Base-by-base conservation (phyloP, 2,888 invertebrate species). In the Drepanosiphum platanoidis region DNA sequence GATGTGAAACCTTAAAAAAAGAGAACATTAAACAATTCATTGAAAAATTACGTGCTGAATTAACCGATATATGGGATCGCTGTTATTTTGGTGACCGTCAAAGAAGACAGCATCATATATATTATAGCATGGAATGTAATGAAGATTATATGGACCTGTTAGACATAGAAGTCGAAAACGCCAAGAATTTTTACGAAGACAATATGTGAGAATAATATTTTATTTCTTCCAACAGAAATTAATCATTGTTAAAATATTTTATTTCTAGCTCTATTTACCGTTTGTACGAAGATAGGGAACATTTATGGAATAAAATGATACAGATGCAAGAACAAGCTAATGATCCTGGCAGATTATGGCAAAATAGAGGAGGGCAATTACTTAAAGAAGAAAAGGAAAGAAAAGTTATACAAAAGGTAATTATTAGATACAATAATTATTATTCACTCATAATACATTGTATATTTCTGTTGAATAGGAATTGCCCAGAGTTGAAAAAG, bases 301-400 rank as follows among this genome's bases (percentile, higher is more conserved):
- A 92, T 58, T 90, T 95, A 1, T 96, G 95, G 94, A 90, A 92
- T 34, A 93, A 95, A 88, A 94, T 95, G 93, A 91, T 92, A 3
- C 94, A 94, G 86, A 90, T 97, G 75, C 95, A 96, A 87, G 92
- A 92, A 32, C 92, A 93, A 80, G 94, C 95, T 0, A 92, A 92
- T n/a, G 95, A 95, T 88, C 95, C 95, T 0, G 94, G 94, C 87
- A 92, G 97, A 71, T 88, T 89, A 3, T 88, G 89, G 0, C 94
- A 95, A 88, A 97, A 97, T 90, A 92, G 97, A 61, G 97, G 97
- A 0, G 96, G 97, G 0, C 94, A 95, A 87, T 90, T 97, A 9
- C 90, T 97, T 1, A 92, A 93, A 80, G 97, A 97, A 89, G 97
- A 97, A 89, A 95, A 94, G 88, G 95, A 96, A 88, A 91, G 97